These are phyloP conservation scores for Syncerus caffer DNA, from an alignment of 2,797 vertebrate genomes.

Conservation along the genomic window DNA sequence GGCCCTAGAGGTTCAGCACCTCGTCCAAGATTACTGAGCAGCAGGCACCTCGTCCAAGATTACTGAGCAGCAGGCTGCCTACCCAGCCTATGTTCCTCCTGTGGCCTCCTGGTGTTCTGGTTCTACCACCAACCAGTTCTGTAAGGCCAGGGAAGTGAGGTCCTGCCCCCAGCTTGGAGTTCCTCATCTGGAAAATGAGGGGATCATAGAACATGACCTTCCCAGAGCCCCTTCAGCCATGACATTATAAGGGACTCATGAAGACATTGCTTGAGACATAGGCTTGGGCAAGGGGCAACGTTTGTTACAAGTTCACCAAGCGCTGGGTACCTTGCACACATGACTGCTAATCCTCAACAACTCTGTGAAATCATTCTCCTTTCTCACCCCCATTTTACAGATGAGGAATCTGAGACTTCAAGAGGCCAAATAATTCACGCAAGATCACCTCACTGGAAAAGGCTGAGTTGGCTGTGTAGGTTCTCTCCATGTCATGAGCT, in stretches of 20 bases:
- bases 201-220: not conserved
- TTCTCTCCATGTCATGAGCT: not conserved
- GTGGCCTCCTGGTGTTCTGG: not conserved
- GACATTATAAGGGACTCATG: not conserved
- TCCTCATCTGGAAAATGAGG: slow-evolving; percentile 3
- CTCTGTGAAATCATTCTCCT: not conserved
- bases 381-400: not conserved
- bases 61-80: not conserved
- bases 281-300: not conserved
- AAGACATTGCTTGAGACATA: not conserved
- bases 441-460: not conserved
- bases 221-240: not conserved
- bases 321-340: not conserved
- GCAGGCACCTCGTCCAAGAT: not conserved
- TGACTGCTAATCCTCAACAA: not conserved
- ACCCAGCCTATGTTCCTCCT: not conserved
- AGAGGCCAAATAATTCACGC: not conserved
- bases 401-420: not conserved
- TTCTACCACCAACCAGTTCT: not conserved
- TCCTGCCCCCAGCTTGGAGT: not conserved
- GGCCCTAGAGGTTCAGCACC: not conserved
- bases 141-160: not conserved
- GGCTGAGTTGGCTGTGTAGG: not conserved
- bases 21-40: not conserved
- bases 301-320: not conserved